A percentile compares a stretch with the other conserved stretches of the same genome.
Conservation (phyloP, 1,140 invertebrate species). For the Ceratitis capitata region DNA sequence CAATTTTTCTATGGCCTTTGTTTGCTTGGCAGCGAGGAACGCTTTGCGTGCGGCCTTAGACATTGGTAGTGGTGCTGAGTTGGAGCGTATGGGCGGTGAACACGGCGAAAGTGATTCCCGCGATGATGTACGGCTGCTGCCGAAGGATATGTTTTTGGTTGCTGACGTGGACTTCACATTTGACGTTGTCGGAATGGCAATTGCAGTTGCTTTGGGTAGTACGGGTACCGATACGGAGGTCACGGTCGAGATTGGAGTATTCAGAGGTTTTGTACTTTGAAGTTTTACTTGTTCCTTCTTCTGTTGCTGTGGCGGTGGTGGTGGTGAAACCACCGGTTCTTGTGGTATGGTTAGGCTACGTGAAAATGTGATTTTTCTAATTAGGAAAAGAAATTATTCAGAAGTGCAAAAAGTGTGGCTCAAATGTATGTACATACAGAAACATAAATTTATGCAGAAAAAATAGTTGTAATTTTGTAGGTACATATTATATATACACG, state of each 20-base stretch:
- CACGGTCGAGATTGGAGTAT: conserved; percentile 30
- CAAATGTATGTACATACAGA: neutral
- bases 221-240: conserved; percentile 39
- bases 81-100: conserved; percentile 56
- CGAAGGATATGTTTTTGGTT: conserved; percentile 38
- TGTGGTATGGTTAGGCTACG: conserved; percentile 50
- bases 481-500: no score
- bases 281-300: neutral
- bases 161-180: neutral
- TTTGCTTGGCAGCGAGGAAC: conserved; percentile 61
- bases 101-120: conserved; percentile 58
- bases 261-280: neutral
- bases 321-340: conserved; percentile 38
- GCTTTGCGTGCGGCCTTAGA: conserved; percentile 61
- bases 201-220: conserved; percentile 42
- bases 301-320: conserved; percentile 36
- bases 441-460: neutral
- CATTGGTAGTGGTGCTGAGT: conserved; percentile 55
- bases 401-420: neutral
- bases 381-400: conserved; percentile 43
- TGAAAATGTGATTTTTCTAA: conserved; percentile 62
- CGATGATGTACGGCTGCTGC: conserved; percentile 46
- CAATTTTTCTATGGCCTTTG: conserved; percentile 62
- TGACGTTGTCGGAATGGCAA: neutral
- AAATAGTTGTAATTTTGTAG: neutral